Conservation (phyloP, 2,113 vertebrate genomes). For the Gambusia affinis region DNA sequence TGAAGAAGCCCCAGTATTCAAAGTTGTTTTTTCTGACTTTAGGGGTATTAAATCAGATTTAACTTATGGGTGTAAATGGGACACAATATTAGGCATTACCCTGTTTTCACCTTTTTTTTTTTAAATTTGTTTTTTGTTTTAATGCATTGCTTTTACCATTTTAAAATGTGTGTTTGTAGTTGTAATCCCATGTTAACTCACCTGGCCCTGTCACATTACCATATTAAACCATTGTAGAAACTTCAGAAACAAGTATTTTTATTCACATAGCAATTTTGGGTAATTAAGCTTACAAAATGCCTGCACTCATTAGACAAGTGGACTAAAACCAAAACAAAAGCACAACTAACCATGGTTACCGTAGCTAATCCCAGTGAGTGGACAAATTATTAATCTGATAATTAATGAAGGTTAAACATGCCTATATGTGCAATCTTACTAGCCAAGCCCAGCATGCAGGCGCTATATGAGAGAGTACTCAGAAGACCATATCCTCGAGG, state of each 20-base stretch:
- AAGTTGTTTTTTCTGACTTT: background rate
- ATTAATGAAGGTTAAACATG: constrained; percentile 85
- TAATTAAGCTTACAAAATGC: constrained; percentile 9
- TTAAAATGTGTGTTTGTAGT: constrained; percentile 32
- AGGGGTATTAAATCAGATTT: background rate
- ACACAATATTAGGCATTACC: background rate
- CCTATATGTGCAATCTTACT: constrained; percentile 98
- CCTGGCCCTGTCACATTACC: constrained; percentile 32
- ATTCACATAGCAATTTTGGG: constrained; percentile 1
- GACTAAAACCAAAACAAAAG: constrained; percentile 30
- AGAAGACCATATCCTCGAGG: constrained; percentile 96
- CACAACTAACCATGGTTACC: constrained; percentile 29
- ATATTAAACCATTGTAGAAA: constrained; percentile 7
- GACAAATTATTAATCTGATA: constrained; percentile 52
- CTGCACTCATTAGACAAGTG: constrained; percentile 15
- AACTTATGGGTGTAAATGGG: background rate
- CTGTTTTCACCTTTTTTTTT: constrained; percentile 1
- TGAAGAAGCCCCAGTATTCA: background rate
- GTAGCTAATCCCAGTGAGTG: constrained; percentile 77
- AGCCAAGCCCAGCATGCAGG: constrained; percentile 99
- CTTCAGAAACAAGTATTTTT: constrained; percentile 7
- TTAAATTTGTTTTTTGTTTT: background rate
- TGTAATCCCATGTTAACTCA: constrained; percentile 58
- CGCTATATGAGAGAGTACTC: constrained; percentile 98
- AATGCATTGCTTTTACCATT: constrained; percentile 4